Evolutionary conservation across 1,140 invertebrate genomes (phyloP), one percentile per base, ranked within the genome.

Genomic region (Lepidurus arcticus): DNA sequence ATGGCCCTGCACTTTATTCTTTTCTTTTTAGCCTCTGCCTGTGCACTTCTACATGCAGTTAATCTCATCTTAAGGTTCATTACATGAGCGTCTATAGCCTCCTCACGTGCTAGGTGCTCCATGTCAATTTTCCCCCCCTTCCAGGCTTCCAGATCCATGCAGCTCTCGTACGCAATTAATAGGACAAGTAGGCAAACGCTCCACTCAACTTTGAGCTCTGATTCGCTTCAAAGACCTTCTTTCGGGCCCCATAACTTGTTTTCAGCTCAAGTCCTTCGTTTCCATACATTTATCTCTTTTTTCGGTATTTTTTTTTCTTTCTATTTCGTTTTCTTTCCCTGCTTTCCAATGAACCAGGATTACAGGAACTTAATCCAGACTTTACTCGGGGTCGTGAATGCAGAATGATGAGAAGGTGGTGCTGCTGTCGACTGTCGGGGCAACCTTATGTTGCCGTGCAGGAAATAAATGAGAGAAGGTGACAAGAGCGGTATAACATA

Each of bases 101-200:
- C 4, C 53, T 65, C 13, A 65, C 13, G 53, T 65, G 21, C 53
- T 65, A 65, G 53, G 16, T 65, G 16, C 53, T 65, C 21, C 53
- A 65, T n/a, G 45, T 34, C 34, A 34, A 26, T 34, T 34, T 34
- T 34, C 4, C 4, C 34, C 34, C 34, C 34, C 34, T 34, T 3
- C 34, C 53, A 65, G 53, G 53, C 53, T 65, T 47, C 45, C 16
- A 13, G 53, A 65, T 65, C 53, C 21, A 65, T 65, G 8, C 53
- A 65, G 53, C 53, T 65, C 53, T 65, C 53, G 53, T 65, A 65
- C 53, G 21, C 53, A 65, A 65, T 65, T 65, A 65, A 65, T 65
- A 65, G 53, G 53, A 65, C 53, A 7, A 65, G 53, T 21, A 65
- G 21, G 53, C 53, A 65, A 65, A 65, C 53, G 53, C 53, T 65